Conservation (phyloP, 2,888 invertebrate genomes). For the Eupithecia vulgata region DNA sequence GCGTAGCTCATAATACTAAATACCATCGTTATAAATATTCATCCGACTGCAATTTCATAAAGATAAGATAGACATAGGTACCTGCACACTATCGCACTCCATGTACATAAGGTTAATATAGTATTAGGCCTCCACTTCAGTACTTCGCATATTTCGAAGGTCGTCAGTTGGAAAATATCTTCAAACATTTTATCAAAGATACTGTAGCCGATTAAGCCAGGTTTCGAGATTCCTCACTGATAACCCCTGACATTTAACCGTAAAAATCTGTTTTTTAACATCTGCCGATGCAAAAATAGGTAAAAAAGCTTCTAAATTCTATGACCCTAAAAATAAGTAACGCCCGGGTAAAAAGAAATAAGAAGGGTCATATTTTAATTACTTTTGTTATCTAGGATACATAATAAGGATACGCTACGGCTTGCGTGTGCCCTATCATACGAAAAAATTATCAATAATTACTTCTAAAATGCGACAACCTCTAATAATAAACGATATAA, state of each 20-base stretch:
- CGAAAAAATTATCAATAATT: conserved; percentile 30
- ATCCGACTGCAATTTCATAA: conserved; percentile 16
- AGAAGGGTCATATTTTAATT: neutral
- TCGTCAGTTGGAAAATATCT: neutral
- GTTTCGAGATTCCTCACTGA: too few relatives aligned
- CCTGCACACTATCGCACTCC: neutral
- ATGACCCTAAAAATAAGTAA: too few relatives aligned
- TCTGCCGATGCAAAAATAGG: too few relatives aligned
- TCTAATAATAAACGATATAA: conserved; percentile 41
- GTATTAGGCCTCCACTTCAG: neutral
- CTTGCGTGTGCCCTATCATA: conserved; percentile 40
- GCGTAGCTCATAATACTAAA: conserved; percentile 17
- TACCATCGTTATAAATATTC: conserved; percentile 20
- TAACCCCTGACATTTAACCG: too few relatives aligned
- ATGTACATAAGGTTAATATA: neutral
- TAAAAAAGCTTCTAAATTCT: too few relatives aligned
- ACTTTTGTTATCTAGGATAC: neutral
- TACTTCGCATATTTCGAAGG: neutral
- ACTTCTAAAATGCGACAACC: conserved; percentile 27
- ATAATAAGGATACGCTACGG: conserved; percentile 6
- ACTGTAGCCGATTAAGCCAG: too few relatives aligned
- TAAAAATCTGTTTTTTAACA: too few relatives aligned
- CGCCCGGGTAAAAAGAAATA: neutral
- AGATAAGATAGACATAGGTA: conserved; percentile 20
- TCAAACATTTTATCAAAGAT: neutral